phyloP scores from a whole-genome alignment of 2,888 invertebrate species.

The Apamea monoglypha region DNA sequence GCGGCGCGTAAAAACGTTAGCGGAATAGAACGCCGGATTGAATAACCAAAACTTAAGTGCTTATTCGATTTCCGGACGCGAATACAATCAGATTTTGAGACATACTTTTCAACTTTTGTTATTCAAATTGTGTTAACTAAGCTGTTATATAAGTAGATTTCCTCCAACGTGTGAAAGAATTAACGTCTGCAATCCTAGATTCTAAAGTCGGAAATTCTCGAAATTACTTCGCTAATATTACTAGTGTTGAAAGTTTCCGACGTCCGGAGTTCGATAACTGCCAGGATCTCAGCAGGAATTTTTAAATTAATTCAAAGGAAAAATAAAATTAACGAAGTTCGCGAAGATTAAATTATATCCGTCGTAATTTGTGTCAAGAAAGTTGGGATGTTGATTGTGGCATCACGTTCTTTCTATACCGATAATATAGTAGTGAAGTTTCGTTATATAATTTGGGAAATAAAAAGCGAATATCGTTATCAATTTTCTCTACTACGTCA shows the following conservation, averaged over 20 bases:
- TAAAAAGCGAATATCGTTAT: constrained; percentile 48
- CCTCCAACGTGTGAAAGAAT: constrained; percentile 57
- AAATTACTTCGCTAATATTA: constrained; percentile 84
- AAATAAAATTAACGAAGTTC: constrained; percentile 88
- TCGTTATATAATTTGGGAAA: constrained; percentile 52
- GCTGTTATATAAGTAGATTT: constrained; percentile 29
- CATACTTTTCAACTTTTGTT: constrained; percentile 23
- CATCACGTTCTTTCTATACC: constrained; percentile 71
- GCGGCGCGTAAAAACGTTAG: constrained; percentile 73
- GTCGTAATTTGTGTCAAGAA: constrained; percentile 86
- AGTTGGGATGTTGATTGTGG: constrained; percentile 81
- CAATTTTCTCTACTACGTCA: constrained; percentile 33
- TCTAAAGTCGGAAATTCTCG: constrained; percentile 79
- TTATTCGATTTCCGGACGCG: constrained; percentile 53
- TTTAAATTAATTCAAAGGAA: constrained; percentile 89
- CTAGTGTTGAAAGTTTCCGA: constrained; percentile 86
- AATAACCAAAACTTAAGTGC: constrained; percentile 63
- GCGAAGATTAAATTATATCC: constrained; percentile 86
- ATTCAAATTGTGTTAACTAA: constrained; percentile 39
- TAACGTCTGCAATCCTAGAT: constrained; percentile 66
- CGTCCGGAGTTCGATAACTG: constrained; percentile 86
- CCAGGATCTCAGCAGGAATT: constrained; percentile 85
- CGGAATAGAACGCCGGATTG: constrained; percentile 62
- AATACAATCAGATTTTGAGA: constrained; percentile 39
- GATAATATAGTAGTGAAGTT: constrained; percentile 48